phyloP scores from a whole-genome alignment of 2,888 invertebrate genomes.

The Macaria liturata region DNA sequence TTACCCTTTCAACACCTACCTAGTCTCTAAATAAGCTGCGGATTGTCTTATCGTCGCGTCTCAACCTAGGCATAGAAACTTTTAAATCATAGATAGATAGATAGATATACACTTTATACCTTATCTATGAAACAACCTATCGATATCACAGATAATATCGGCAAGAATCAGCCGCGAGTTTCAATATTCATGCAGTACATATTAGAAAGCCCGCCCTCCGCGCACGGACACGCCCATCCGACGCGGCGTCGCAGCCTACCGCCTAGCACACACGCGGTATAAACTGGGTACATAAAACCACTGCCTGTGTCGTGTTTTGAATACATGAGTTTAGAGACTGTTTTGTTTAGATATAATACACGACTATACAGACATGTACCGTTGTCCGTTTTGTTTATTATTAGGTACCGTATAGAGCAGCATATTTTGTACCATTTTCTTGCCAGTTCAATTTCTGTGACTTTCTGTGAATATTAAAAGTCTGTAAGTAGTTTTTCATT shows the following conservation, averaged over 20 bases:
- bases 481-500: too few relatives aligned
- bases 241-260: slow-evolving; percentile 36
- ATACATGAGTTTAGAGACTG: slow-evolving; percentile 26
- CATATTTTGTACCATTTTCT: slow-evolving; percentile 8
- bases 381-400: slow-evolving; percentile 11
- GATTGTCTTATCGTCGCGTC: too few relatives aligned
- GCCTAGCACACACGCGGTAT: slow-evolving; percentile 30
- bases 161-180: slow-evolving; percentile 24
- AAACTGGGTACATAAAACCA: slow-evolving; percentile 40
- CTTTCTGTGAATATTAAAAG: too few relatives aligned
- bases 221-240: slow-evolving; percentile 73
- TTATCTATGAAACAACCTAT: too few relatives aligned
- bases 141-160: neutral
- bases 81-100: too few relatives aligned
- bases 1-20: too few relatives aligned
- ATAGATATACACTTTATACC: too few relatives aligned
- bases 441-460: neutral
- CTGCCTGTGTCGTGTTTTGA: slow-evolving; percentile 32
- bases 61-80: too few relatives aligned
- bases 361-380: too few relatives aligned
- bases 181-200: slow-evolving; percentile 45
- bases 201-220: slow-evolving; percentile 58
- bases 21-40: too few relatives aligned
- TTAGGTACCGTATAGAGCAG: slow-evolving; percentile 6
- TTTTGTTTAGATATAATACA: too few relatives aligned